A percentile compares a stretch with the other conserved stretches of the same genome.
Conservation (phyloP, 2,888 invertebrate species). For the Adelognathus sp. region DNA sequence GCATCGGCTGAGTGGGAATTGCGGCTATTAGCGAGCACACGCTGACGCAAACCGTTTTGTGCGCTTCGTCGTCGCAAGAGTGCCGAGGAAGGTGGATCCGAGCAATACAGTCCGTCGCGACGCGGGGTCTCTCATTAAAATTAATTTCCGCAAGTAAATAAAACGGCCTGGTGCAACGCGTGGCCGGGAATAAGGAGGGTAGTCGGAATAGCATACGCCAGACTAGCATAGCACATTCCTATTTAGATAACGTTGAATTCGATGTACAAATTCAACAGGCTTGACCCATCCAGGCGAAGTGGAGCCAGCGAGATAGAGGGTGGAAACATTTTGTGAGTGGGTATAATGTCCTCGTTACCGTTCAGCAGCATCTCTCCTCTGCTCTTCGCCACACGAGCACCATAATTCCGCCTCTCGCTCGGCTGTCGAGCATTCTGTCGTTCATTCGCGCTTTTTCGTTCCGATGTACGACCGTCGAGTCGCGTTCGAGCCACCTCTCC, state of each 20-base stretch:
- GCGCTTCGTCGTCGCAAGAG: too few species aligned
- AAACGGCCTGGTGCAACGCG: slow-evolving; percentile 18
- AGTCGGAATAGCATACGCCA: neutral
- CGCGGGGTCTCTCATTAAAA: slow-evolving; percentile 59
- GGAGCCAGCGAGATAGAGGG: neutral
- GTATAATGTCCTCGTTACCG: neutral
- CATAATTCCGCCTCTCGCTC: neutral
- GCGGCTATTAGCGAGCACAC: slow-evolving; percentile 32
- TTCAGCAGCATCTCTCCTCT: neutral
- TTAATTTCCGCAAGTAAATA: slow-evolving; percentile 57
- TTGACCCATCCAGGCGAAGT: neutral
- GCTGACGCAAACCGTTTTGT: slow-evolving; percentile 1
- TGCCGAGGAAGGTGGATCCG: slow-evolving; percentile 34
- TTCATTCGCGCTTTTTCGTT: too few species aligned
- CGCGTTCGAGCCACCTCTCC: neutral
- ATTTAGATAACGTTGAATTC: slow-evolving; percentile 49
- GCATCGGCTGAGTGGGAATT: neutral
- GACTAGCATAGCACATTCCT: slow-evolving; percentile 15
- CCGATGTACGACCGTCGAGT: too few species aligned
- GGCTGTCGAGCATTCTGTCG: too few species aligned
- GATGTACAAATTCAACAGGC: slow-evolving; percentile 52
- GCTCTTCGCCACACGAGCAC: neutral
- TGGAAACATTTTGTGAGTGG: slow-evolving; percentile 1
- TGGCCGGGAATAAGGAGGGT: neutral
- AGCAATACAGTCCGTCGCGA: neutral